Percentiles rank a stretch among this genome's conserved stretches.
phyloP scores from a whole-genome alignment of 2,113 vertebrate species.

The Geothlypis trichas region DNA sequence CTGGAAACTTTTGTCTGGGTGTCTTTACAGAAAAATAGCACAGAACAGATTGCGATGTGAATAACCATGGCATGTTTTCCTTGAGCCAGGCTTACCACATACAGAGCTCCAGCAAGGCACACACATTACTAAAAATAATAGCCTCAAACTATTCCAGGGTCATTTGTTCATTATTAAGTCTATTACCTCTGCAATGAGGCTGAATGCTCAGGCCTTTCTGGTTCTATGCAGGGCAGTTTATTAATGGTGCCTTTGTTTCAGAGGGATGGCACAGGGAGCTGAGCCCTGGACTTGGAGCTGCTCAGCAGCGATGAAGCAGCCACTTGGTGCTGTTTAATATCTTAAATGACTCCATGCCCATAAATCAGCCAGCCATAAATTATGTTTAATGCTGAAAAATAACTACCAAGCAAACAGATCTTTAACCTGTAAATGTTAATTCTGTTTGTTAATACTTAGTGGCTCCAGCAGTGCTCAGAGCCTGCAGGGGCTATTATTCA shows the following conservation, averaged over 20 bases:
- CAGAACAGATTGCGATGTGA: not conserved
- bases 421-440: constrained; percentile 64
- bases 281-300: not conserved
- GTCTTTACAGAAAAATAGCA: not conserved
- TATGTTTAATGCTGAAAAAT: constrained; percentile 52
- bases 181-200: constrained; percentile 59
- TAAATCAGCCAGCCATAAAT: constrained; percentile 42
- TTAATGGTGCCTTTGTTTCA: constrained; percentile 58
- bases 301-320: constrained; percentile 20
- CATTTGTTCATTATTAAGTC: constrained; percentile 56
- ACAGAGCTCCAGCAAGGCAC: not conserved
- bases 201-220: not conserved
- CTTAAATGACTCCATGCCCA: constrained; percentile 19
- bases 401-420: constrained; percentile 46
- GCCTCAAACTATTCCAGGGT: constrained; percentile 6
- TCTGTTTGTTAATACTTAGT: constrained; percentile 49
- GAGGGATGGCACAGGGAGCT: not conserved
- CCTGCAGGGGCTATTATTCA: constrained; percentile 14
- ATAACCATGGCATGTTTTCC: constrained; percentile 34
- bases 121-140: constrained; percentile 59
- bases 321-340: constrained; percentile 37
- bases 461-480: constrained; percentile 7
- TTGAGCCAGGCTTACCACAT: not conserved
- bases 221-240: not conserved
- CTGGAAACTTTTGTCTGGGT: constrained; percentile 18